A percentile compares a stretch with the other conserved stretches of the same genome.
Evolutionary conservation across 2,888 invertebrate species (phyloP).

Genomic region (Erebia aethiops): DNA sequence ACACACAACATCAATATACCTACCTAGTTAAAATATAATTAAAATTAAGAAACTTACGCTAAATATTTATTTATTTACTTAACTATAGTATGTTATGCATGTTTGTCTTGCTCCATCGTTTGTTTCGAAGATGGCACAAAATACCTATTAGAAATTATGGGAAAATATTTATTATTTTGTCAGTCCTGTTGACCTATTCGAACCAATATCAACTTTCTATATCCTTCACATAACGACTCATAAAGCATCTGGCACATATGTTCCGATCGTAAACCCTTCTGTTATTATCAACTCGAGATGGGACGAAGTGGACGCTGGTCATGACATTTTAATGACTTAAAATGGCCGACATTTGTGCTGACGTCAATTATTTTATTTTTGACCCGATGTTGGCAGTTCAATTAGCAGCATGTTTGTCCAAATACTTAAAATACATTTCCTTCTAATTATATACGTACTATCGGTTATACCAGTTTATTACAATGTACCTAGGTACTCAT

Average conservation of each 20-base stretch:
- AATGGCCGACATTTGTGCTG: constrained; percentile 19
- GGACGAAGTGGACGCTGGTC: constrained; percentile 23
- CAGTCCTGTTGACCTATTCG: background rate
- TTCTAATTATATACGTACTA: too few species aligned
- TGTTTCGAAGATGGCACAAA: background rate
- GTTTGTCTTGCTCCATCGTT: too few species aligned
- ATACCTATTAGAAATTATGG: background rate
- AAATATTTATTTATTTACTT: too few species aligned
- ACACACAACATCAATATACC: too few species aligned
- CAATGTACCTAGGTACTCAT: too few species aligned
- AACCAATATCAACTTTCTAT: constrained; percentile 27
- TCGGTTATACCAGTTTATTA: too few species aligned
- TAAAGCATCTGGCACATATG: constrained; percentile 35
- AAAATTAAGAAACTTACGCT: too few species aligned
- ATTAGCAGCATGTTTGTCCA: background rate
- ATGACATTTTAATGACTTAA: constrained; percentile 25
- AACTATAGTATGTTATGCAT: too few species aligned
- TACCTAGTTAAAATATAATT: too few species aligned
- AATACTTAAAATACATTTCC: background rate
- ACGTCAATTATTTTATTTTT: constrained; percentile 15
- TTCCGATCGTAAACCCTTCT: constrained; percentile 32
- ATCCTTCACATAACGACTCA: constrained; percentile 26
- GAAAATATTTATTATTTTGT: constrained; percentile 1
- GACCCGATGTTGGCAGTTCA: background rate
- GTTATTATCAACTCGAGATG: constrained; percentile 27